These are phyloP conservation scores for Acrocephalus kingi DNA, from an alignment of 2,113 vertebrate genomes.

Conservation along the genomic window DNA sequence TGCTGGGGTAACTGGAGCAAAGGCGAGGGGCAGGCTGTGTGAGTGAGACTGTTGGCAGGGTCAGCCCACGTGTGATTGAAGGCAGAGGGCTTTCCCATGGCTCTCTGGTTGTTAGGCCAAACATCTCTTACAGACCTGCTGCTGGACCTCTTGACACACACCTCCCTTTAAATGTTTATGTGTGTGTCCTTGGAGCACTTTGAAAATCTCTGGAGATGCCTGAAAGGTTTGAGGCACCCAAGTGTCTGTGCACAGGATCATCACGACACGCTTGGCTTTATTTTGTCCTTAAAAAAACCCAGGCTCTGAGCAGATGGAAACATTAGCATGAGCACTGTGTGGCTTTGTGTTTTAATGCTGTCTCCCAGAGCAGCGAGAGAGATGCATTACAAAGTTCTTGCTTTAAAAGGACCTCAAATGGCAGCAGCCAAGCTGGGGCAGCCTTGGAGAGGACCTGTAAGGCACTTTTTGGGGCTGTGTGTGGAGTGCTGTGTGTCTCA, in stretches of 20 bases:
- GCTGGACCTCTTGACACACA: not conserved
- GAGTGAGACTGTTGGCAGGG: not conserved
- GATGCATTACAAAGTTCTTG: not conserved
- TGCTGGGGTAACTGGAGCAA: not conserved
- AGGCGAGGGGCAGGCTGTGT: not conserved
- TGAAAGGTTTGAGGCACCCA: not conserved
- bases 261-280: not conserved
- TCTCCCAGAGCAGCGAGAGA: not conserved
- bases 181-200: not conserved
- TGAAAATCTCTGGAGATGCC: not conserved
- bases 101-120: not conserved
- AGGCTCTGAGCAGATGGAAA: conserved; percentile 11
- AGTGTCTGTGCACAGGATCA: not conserved
- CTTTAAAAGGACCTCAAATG: not conserved
- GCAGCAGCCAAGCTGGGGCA: not conserved
- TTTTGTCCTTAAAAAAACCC: conserved; percentile 17
- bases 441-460: not conserved
- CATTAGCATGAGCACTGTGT: not conserved
- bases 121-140: not conserved
- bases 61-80: not conserved
- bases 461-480: not conserved
- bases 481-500: not conserved
- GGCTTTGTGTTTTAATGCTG: conserved; percentile 5
- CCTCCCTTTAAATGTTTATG: not conserved
- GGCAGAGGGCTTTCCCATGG: not conserved